These are phyloP conservation scores for Chelonus insularis DNA, from an alignment of 1,140 invertebrate species.

Conservation along the genomic window DNA sequence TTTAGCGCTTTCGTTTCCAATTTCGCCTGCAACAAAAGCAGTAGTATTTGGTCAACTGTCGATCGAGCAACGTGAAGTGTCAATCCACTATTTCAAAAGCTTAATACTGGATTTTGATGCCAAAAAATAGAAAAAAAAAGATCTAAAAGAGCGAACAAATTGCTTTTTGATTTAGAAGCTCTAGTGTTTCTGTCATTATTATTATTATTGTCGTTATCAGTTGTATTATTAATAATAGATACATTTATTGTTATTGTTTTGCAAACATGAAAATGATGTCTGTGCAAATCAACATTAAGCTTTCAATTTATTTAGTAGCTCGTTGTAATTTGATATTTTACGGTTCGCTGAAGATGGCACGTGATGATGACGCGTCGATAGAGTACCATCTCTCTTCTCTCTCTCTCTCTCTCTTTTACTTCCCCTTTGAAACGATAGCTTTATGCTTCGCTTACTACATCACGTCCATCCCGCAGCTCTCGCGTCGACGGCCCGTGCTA, in stretches of 20 bases:
- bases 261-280: background rate
- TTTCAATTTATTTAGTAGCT: too few species aligned
- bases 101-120: conserved; percentile 5
- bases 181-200: too few species aligned
- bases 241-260: too few species aligned
- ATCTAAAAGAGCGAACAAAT: background rate
- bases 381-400: background rate
- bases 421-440: background rate
- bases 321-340: conserved; percentile 3
- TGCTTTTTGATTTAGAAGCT: too few species aligned
- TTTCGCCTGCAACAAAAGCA: conserved; percentile 79
- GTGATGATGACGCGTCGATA: conserved; percentile 14
- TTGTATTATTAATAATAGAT: too few species aligned
- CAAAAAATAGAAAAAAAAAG: background rate
- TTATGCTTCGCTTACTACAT: conserved; percentile 5
- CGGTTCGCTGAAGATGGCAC: conserved; percentile 2
- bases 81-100: background rate
- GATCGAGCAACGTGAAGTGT: conserved; percentile 1
- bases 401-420: background rate
- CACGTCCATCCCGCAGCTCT: background rate
- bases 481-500: background rate
- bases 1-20: conserved; percentile 91
- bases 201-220: too few species aligned
- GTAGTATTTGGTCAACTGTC: conserved; percentile 1
- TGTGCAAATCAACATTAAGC: background rate